Evolutionary conservation across 2,888 invertebrate genomes (phyloP).

Genomic region (Ligdia adustata): DNA sequence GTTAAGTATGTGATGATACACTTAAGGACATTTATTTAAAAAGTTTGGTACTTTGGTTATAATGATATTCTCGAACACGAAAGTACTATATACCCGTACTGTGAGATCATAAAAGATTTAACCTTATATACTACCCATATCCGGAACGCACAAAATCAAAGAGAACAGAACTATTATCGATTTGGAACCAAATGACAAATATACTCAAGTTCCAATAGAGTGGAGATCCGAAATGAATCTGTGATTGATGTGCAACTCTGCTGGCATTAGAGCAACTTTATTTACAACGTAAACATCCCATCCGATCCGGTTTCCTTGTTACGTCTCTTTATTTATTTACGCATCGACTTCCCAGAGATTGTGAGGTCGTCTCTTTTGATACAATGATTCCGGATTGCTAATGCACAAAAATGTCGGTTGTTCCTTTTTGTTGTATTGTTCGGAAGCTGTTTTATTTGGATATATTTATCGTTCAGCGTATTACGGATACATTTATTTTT

Average conservation of each 20-base stretch:
- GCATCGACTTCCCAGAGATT: conserved; percentile 20
- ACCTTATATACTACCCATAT: too few relatives aligned
- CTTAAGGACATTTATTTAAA: too few relatives aligned
- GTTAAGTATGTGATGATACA: too few relatives aligned
- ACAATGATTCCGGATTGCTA: conserved; percentile 4
- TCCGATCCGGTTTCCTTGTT: conserved; percentile 22
- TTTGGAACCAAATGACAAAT: conserved; percentile 4
- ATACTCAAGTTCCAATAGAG: conserved; percentile 26
- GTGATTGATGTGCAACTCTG: conserved; percentile 39
- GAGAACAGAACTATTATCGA: not conserved
- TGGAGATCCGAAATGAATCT: conserved; percentile 41
- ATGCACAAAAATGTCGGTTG: not conserved
- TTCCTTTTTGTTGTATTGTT: too few relatives aligned
- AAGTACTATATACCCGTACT: too few relatives aligned
- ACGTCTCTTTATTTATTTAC: conserved; percentile 29
- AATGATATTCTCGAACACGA: too few relatives aligned
- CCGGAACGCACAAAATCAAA: too few relatives aligned
- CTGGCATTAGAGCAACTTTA: conserved; percentile 32
- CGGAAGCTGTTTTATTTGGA: not conserved
- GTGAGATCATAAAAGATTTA: too few relatives aligned
- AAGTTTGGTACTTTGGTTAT: too few relatives aligned
- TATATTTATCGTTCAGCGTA: too few relatives aligned
- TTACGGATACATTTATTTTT: too few relatives aligned
- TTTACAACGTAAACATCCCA: conserved; percentile 30
- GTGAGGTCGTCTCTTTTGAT: conserved; percentile 13